Conservation (phyloP, 1,140 invertebrate species). For the Meloidogyne hapla region DNA sequence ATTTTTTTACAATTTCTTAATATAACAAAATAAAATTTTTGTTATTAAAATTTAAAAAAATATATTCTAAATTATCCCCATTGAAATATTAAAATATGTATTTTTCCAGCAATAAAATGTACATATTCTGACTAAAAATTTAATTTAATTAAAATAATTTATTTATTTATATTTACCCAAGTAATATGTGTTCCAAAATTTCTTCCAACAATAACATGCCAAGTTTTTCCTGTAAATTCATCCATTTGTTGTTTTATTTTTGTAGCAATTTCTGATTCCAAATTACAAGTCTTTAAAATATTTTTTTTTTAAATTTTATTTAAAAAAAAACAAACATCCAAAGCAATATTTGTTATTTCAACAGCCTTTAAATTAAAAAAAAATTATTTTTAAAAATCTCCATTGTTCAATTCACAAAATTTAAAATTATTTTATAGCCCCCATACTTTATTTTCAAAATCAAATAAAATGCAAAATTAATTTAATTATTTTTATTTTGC, state of each 20-base stretch:
- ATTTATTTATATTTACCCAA: constrained; percentile 3
- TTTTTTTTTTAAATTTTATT: neutral
- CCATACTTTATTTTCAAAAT: no score
- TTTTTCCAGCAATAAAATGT: constrained; percentile 6
- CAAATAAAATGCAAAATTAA: no score
- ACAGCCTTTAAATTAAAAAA: constrained; percentile 14
- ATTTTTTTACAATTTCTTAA: no score
- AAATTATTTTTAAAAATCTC: neutral
- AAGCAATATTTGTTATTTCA: constrained; percentile 31
- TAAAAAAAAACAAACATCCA: constrained; percentile 14
- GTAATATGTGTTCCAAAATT: constrained; percentile 33
- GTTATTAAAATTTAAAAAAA: no score
- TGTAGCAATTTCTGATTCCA: constrained; percentile 39
- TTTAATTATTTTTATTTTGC: no score
- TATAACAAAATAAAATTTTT: no score
- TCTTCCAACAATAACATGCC: constrained; percentile 33
- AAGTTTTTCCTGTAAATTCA: constrained; percentile 34
- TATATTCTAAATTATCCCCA: neutral
- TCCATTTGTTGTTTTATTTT: constrained; percentile 32
- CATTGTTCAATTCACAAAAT: no score
- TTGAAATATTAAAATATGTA: constrained; percentile 2
- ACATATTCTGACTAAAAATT: neutral
- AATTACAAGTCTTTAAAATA: constrained; percentile 29
- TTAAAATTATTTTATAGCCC: no score
- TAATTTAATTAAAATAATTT: neutral